Evolutionary conservation across 2,113 vertebrate genomes (phyloP).

Genomic region (Pimephales promelas): DNA sequence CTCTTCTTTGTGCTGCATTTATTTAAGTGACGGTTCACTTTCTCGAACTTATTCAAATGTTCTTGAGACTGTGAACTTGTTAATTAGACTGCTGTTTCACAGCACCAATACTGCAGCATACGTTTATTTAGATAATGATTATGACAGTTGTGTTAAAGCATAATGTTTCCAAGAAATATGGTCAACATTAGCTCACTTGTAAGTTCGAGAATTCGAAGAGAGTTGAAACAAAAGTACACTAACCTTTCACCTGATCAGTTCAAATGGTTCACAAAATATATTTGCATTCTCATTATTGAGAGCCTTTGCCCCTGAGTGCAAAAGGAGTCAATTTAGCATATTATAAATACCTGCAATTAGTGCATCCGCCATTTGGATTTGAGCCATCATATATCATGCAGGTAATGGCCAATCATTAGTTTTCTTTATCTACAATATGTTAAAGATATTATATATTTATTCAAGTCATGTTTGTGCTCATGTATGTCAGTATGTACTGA

Average conservation of each 20-base stretch:
- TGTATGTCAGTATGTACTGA: conserved; percentile 6
- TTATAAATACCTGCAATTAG: no score
- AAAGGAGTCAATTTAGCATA: no score
- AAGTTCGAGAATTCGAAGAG: background rate
- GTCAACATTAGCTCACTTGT: background rate
- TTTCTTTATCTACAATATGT: background rate
- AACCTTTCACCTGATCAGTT: background rate
- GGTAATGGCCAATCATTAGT: background rate
- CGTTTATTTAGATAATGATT: conserved; percentile 2
- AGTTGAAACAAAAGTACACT: background rate
- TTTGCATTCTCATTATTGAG: background rate
- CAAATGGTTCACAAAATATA: background rate
- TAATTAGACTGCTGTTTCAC: conserved; percentile 28
- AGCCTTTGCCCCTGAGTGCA: no score
- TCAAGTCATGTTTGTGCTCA: background rate
- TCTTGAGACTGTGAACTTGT: conserved; percentile 13
- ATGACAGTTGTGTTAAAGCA: conserved; percentile 1
- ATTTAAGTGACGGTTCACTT: background rate
- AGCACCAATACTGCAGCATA: conserved; percentile 12
- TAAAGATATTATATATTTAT: background rate
- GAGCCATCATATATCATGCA: background rate
- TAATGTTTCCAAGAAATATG: background rate
- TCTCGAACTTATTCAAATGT: conserved; percentile 2
- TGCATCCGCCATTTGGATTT: background rate
- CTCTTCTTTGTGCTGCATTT: background rate